Evolutionary conservation across 2,888 invertebrate genomes (phyloP).

Genomic region (Scaptomyza flava): DNA sequence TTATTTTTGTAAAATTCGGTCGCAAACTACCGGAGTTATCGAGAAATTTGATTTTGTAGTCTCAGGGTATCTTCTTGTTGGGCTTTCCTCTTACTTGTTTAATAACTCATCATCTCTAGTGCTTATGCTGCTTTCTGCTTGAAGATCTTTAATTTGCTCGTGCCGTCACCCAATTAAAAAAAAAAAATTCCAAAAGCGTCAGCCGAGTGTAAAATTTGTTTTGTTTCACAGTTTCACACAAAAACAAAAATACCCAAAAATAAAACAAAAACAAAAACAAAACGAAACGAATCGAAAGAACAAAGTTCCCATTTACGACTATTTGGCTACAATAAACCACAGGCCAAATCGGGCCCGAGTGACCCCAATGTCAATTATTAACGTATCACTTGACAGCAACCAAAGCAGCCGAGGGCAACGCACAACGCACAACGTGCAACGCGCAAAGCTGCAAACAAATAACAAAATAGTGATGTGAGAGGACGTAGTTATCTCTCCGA

Average conservation of each 20-base stretch:
- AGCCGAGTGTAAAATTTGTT: conserved; percentile 72
- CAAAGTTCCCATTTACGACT: conserved; percentile 46
- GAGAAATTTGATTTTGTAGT: no score
- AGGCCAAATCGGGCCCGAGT: conserved; percentile 61
- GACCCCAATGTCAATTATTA: conserved; percentile 83
- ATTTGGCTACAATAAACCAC: conserved; percentile 71
- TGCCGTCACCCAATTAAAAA: conserved; percentile 52
- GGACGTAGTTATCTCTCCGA: conserved; percentile 27
- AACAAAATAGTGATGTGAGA: conserved; percentile 68
- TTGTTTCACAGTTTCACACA: conserved; percentile 53
- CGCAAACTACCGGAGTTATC: no score
- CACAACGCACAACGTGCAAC: not conserved
- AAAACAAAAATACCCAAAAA: conserved; percentile 1
- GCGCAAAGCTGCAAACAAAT: conserved; percentile 73
- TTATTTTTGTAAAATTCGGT: no score
- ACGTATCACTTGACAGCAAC: conserved; percentile 83
- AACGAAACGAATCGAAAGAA: conserved; percentile 9
- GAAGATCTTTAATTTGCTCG: conserved; percentile 30
- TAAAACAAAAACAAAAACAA: not conserved
- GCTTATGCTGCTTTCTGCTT: not conserved
- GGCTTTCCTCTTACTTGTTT: no score
- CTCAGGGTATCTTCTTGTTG: no score
- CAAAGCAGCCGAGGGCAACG: conserved; percentile 47
- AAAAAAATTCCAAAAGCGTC: conserved; percentile 39
- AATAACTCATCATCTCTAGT: not conserved